phyloP scores from a whole-genome alignment of 2,797 vertebrate genomes.

The Chrysolophus pictus region DNA sequence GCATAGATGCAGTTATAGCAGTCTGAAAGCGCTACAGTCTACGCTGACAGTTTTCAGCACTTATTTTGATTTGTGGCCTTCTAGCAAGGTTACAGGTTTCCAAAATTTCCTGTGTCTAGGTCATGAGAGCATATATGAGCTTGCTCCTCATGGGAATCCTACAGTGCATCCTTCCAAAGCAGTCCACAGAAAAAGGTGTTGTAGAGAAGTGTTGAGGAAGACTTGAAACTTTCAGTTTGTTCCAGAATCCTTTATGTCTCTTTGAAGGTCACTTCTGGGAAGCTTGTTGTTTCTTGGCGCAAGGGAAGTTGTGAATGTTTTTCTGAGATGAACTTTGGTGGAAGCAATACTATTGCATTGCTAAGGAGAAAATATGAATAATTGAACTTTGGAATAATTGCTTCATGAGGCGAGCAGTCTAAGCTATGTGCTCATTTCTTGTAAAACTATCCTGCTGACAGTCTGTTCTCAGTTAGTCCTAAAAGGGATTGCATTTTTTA shows the following conservation, averaged over 20 bases:
- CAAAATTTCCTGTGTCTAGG: background rate
- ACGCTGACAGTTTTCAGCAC: background rate
- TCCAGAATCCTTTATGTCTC: background rate
- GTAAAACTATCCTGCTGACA: background rate
- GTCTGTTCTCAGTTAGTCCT: background rate
- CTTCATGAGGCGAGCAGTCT: background rate
- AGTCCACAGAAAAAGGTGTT: background rate
- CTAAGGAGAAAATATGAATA: background rate
- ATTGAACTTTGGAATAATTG: background rate
- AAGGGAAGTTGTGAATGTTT: rapidly evolving
- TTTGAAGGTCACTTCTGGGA: background rate
- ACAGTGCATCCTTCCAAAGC: background rate
- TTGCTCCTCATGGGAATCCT: background rate
- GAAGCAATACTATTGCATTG: background rate
- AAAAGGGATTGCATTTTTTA: background rate
- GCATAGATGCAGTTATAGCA: background rate
- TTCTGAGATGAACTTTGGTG: background rate
- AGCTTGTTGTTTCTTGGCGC: background rate
- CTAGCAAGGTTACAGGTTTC: background rate
- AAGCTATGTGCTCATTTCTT: background rate
- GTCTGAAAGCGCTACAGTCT: background rate
- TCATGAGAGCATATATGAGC: background rate
- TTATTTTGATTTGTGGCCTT: background rate
- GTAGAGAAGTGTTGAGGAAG: background rate
- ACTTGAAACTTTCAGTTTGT: background rate